Percentiles rank a stretch among this genome's conserved stretches.
These are phyloP conservation scores for Carettochelys insculpta DNA, from an alignment of 2,113 vertebrate species.

Conservation along the genomic window DNA sequence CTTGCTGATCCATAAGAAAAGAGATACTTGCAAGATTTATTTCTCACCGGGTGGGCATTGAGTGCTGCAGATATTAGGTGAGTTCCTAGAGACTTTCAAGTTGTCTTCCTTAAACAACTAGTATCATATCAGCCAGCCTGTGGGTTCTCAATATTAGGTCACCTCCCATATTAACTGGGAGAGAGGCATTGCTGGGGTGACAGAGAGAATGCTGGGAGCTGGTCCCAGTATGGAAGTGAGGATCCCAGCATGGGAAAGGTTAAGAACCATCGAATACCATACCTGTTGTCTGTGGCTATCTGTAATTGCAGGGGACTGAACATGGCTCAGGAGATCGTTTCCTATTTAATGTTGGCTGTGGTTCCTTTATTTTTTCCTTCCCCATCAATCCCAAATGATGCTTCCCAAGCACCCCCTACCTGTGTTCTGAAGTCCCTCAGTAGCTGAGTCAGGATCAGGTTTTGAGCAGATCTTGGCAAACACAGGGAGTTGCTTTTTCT, in stretches of 20 bases:
- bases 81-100: background rate
- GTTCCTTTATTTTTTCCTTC: background rate
- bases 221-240: fast-evolving
- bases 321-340: background rate
- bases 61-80: background rate
- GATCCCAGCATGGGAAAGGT: background rate
- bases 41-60: background rate
- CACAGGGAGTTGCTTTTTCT: slow-evolving; percentile 61
- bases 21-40: background rate
- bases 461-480: slow-evolving; percentile 65
- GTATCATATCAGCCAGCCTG: fast-evolving
- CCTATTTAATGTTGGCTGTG: background rate
- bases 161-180: fast-evolving
- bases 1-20: background rate
- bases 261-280: background rate
- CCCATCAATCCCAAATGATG: background rate
- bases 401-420: slow-evolving; percentile 32
- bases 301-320: background rate
- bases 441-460: fast-evolving
- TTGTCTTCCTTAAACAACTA: background rate
- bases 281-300: background rate
- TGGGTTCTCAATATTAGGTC: too few relatives aligned
- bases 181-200: fast-evolving
- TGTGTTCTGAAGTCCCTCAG: slow-evolving; percentile 32
- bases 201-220: background rate